A percentile compares a stretch with the other conserved stretches of the same genome.
Evolutionary conservation across 2,797 vertebrate species (phyloP).

Genomic region (Clarias pachynema): DNA sequence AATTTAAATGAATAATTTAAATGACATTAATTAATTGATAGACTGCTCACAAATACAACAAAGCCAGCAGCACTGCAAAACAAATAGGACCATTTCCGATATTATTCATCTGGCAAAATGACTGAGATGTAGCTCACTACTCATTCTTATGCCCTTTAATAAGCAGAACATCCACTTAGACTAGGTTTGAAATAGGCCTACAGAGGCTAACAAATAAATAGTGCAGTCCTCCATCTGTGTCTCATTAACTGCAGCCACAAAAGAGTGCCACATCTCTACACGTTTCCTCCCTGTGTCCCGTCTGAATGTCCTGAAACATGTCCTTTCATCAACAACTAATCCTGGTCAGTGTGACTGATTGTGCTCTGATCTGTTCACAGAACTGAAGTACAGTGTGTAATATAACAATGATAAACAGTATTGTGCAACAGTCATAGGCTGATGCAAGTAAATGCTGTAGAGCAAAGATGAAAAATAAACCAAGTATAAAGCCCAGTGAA

Average conservation of each 20-base stretch:
- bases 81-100: background rate
- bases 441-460: too few species aligned
- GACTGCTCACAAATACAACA: background rate
- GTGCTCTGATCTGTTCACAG: background rate
- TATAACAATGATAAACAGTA: too few species aligned
- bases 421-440: too few species aligned
- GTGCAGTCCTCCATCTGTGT: background rate
- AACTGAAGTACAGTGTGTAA: background rate
- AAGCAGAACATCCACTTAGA: background rate
- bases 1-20: too few species aligned
- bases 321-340: background rate
- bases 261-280: background rate
- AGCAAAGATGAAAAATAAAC: too few species aligned
- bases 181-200: background rate
- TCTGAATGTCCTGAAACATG: background rate
- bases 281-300: background rate
- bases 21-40: background rate
- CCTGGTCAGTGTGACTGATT: background rate
- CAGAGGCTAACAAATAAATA: constrained; percentile 15
- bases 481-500: too few species aligned
- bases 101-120: background rate
- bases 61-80: background rate
- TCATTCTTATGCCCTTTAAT: background rate
- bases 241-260: background rate
- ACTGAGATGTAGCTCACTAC: background rate